Base-by-base conservation (phyloP, 2,797 vertebrate genomes). In the Acridotheres tristis region DNA sequence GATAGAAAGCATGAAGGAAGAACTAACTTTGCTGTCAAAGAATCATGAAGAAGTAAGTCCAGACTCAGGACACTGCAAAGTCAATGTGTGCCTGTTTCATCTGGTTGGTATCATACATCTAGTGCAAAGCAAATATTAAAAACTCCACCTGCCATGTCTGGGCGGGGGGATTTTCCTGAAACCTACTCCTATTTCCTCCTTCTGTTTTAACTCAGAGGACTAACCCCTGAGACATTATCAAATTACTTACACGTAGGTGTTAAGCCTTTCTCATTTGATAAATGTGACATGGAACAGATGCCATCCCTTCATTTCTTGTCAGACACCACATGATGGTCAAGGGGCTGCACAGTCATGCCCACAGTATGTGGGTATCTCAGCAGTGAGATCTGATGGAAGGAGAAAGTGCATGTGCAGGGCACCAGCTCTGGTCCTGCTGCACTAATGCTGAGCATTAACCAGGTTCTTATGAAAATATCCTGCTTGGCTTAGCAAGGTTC, bases 1-100 rank as follows among this genome's bases (percentile, higher is more conserved):
- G 96, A 99, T 99, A 96, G 98, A 99, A 78, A 98, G 96, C 93
- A 98, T 99, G 98, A 99, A 98, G 74, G 97, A 96, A 48, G 99
- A 99, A 83, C 98, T 99, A 25, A 96, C 94, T 47, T 96, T 97
- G 89, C 97, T 99, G 97, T 98, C 98, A 89, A 98, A 97, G 84
- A 98, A 86, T 91, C 99, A 99, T 4, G 98, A 99, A 93, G 98
- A 98, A 98, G 98, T 99, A 96, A 96, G 97, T 96, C 75, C 81
- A 85, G 40, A 22, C 45, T 67, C 0, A 1, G 55, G 79, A 74
- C 11, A 79, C 66, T 18, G 26, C 74, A 72, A 62, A 74, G 50
- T 45, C 61, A 22, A 14, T 19, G 34, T 73, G 19, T 74, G 36
- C 76, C 68, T 77, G 26, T 89, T 93, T 77, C 57, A 54, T 19